These are phyloP conservation scores for Glyphotaelius pellucidus DNA, from an alignment of 2,888 invertebrate species.

Conservation along the genomic window DNA sequence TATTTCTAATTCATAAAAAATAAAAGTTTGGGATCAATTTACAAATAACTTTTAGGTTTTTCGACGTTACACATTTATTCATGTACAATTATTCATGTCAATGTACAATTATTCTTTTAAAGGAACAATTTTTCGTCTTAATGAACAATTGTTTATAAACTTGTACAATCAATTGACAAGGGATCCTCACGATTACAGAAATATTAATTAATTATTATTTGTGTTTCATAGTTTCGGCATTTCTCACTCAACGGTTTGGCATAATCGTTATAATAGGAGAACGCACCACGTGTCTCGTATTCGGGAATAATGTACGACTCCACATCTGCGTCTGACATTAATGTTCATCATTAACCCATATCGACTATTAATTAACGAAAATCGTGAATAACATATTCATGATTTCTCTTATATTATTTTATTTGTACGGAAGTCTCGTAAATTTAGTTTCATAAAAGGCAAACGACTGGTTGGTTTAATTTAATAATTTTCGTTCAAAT, in stretches of 20 bases:
- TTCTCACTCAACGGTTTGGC: constrained; percentile 12
- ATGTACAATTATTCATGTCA: too few species aligned
- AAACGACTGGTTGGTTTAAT: background rate
- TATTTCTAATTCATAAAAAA: background rate
- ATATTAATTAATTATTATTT: background rate
- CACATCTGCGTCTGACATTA: constrained; percentile 57
- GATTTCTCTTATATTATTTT: background rate
- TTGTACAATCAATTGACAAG: background rate
- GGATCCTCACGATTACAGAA: background rate
- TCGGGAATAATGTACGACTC: constrained; percentile 36
- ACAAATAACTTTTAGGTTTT: too few species aligned
- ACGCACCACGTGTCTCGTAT: background rate
- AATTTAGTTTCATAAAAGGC: background rate
- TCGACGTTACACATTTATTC: too few species aligned
- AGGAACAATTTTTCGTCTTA: too few species aligned
- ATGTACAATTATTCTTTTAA: too few species aligned
- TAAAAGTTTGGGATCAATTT: background rate
- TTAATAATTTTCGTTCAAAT: background rate
- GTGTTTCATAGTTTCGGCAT: background rate
- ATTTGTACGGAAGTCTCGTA: constrained; percentile 14
- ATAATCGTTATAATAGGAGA: constrained; percentile 2
- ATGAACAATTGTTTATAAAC: too few species aligned
- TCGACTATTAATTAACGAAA: constrained; percentile 32
- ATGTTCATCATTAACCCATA: constrained; percentile 60
- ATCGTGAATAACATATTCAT: constrained; percentile 12